Base-by-base conservation (phyloP, 1,140 invertebrate genomes). In the Cheumatopsyche charites region DNA sequence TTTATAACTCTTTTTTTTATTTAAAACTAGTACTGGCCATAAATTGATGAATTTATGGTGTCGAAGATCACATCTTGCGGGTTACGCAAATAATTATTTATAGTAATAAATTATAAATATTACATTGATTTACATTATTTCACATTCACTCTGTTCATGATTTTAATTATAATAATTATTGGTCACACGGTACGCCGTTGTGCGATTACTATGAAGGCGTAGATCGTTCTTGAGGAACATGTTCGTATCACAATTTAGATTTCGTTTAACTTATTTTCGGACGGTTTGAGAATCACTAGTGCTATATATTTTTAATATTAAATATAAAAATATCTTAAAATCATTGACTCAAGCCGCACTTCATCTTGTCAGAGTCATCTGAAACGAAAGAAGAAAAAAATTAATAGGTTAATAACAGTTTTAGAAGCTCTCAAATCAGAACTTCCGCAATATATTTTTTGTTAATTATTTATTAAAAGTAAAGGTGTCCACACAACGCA, bases 1-100 rank as follows among this genome's bases (percentile, higher is more conserved):
- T 13, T 45, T 66, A n/a, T n/a, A n/a, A n/a, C 9, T 36, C 9
- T 36, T 36, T 49, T 25, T 17, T 17, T 21, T 67, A 26, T 21
- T 52, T 17, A 67, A 67, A 67, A 68, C 66, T 68, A 68, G 66
- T 68, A 68, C 66, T 68, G 66, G 66, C 66, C 66, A 68, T 68
- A 68, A 68, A 68, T 68, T 55, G 62, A 19, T 67, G 17, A 68
- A 68, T 68, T 68, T 68, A 68, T 68, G 66, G 66, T 55, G 55
- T 36, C 29, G 23, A 68, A 68, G 66, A 68, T 68, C 66, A 68
- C 66, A 68, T 68, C 36, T 43, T 68, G 47, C 55, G 25, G n/a
- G 4, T 52, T 7, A 7, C 19, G 23, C 26, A 55, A 55, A 13
- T 29, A 55, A 55, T 26, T 68, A 23, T 36, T 52, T 68, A 55